These are phyloP conservation scores for Bruchidius siliquastri DNA, from an alignment of 2,888 invertebrate species.

Conservation along the genomic window DNA sequence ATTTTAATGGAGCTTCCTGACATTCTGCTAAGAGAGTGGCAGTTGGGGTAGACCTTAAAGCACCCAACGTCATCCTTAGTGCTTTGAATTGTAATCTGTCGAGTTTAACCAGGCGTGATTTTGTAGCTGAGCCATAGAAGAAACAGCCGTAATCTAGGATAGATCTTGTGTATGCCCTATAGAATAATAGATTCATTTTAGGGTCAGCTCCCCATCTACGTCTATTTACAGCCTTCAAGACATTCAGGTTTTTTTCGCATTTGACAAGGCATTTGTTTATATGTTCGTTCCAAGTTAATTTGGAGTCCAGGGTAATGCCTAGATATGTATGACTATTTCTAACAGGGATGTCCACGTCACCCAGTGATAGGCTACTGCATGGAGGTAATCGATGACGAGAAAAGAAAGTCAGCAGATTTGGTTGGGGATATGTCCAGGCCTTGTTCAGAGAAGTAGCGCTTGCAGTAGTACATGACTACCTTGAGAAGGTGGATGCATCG, in stretches of 20 bases:
- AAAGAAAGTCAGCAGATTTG: too few species aligned
- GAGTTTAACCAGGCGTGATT: not conserved
- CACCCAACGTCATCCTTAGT: not conserved
- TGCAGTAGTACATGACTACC: too few species aligned
- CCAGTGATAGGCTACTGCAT: too few species aligned
- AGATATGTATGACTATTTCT: constrained; percentile 1
- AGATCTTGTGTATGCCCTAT: constrained; percentile 2
- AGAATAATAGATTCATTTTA: not conserved
- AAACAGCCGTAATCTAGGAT: constrained; percentile 4
- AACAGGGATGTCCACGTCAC: not conserved
- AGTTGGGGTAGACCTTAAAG: constrained; percentile 2
- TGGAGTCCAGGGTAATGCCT: not conserved
- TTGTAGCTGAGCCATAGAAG: constrained; percentile 2
- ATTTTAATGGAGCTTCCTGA: constrained; percentile 2
- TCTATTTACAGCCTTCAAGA: not conserved
- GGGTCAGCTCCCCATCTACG: constrained; percentile 2
- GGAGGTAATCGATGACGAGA: too few species aligned
- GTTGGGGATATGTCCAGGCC: too few species aligned
- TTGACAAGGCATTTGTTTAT: not conserved
- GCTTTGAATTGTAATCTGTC: constrained; percentile 2
- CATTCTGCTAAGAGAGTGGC: constrained; percentile 1
- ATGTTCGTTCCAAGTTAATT: constrained; percentile 3
- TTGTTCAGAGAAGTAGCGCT: too few species aligned
- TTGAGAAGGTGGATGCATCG: not conserved
- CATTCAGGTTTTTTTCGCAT: constrained; percentile 2